Base-by-base conservation (phyloP, 2,113 vertebrate genomes). In the Trogon melanurus region DNA sequence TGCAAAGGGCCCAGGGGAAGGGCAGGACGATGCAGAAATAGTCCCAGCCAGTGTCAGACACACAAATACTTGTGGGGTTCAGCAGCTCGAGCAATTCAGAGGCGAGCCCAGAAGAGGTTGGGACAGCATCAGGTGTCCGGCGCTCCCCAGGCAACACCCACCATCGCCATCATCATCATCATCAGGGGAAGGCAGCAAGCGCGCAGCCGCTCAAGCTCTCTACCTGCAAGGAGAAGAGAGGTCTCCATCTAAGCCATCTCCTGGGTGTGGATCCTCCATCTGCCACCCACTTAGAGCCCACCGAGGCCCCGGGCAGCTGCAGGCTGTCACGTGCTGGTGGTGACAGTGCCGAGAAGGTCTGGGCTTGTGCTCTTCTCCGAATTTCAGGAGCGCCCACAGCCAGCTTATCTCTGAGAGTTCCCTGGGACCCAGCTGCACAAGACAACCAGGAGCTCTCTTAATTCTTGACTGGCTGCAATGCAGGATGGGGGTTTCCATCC, bases 391-490 rank as follows among this genome's bases (percentile, higher is more conserved):
- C 22, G 6, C 3, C 58, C n/a, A 56, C 2, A 1, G 61, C 44
- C 62, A 36, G 0, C 32, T 66, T 16, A 2, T 10, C 76, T n/a
- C 44, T 41, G 38, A 32, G 22, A 72, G 71, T 9, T 10, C 27
- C 16, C 57, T 36, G 38, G 32, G 18, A 29, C n/a, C 13, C 7
- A n/a, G 21, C n/a, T 57, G 29, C 74, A 32, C 29, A 3, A 44
- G 21, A 32, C 66, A 79, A 18, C 72, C 6, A 2, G 57, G 34
- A 76, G 7, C 58, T 41, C 57, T n/a, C 54, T 30, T 21, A 23
- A 41, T 51, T 26, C n/a, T 23, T 5, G 1, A 14, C 71, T 20
- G 1, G 0, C 32, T 2, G 1, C 56, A 26, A 10, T 1, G 0
- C 2, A 45, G 58, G 50, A 44, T 58, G 57, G 27, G 7, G 5